These are phyloP conservation scores for Benthosema pterotum DNA, from an alignment of 2,797 vertebrate species.

Conservation along the genomic window DNA sequence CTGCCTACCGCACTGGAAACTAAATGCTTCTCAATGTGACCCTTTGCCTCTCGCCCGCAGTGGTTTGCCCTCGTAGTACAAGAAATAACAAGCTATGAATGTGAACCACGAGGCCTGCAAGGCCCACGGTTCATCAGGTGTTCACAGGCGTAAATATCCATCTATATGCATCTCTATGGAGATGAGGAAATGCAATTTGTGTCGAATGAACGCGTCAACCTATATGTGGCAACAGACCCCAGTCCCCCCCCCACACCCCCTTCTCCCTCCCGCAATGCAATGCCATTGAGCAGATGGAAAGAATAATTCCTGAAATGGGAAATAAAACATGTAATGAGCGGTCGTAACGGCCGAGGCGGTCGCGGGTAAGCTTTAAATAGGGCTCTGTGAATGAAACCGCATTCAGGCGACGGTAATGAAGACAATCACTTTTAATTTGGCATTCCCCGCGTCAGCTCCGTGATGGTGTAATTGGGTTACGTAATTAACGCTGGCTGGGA, in stretches of 20 bases:
- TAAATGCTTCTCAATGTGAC: not conserved
- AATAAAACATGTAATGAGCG: constrained; percentile 22
- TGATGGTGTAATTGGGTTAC: constrained; percentile 79
- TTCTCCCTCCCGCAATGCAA: constrained; percentile 20
- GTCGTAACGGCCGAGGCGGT: constrained; percentile 32
- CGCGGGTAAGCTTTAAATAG: constrained; percentile 70
- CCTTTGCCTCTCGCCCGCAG: constrained; percentile 16
- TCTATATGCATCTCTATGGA: constrained; percentile 36
- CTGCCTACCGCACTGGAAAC: not conserved
- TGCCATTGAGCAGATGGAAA: constrained; percentile 32
- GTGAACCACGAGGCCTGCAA: constrained; percentile 18
- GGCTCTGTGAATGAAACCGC: constrained; percentile 57
- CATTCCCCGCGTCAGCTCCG: constrained; percentile 60
- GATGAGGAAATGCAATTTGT: constrained; percentile 50
- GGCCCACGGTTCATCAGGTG: constrained; percentile 6
- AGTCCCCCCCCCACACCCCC: too few species aligned
- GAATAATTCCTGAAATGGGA: constrained; percentile 4
- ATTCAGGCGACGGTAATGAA: constrained; percentile 73
- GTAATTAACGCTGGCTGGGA: constrained; percentile 76
- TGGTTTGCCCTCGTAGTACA: constrained; percentile 28
- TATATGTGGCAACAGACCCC: constrained; percentile 36
- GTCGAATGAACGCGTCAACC: constrained; percentile 33
- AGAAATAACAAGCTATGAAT: constrained; percentile 39
- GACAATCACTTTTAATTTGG: constrained; percentile 78
- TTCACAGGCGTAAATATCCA: constrained; percentile 31